Base-by-base conservation (phyloP, 1,140 invertebrate genomes). In the Hylyphantes graminicola region DNA sequence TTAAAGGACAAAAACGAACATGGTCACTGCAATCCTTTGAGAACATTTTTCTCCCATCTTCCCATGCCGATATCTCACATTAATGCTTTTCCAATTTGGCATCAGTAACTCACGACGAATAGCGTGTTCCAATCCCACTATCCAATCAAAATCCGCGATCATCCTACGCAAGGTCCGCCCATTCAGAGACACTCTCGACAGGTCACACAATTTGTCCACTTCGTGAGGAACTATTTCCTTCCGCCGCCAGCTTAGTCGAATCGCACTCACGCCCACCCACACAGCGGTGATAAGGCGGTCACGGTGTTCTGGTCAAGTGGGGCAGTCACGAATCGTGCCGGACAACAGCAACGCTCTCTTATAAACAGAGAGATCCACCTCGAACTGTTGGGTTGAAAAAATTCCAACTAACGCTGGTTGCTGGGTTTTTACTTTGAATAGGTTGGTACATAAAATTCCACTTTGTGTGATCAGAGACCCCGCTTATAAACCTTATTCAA, bases 291-390 rank as follows among this genome's bases (percentile, higher is more conserved):
- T 70, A 70, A 53, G 13, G 54, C 61, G 54, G 77, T 70, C 77
- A 70, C 77, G 77, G 21, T 54, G 35, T 3, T 35, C 5, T 70
- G 77, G 77, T 70, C 77, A 80, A 59, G n/a, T 80, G 70, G 77
- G 77, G 65, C 77, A 80, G 77, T 80, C 77, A 80, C 77, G 77
- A 80, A 80, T 48, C 57, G 21, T 80, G 77, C 77, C 77, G 67
- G 35, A 35, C 35, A 35, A 35, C 35, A 35, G 35, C 35, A 35
- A 48, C 35, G 35, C 13, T 35, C 35, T 35, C 35, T 35, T 35
- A 35, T 35, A 35, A 35, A 35, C 35, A 35, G 35, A 35, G 35
- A 35, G 35, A 35, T 35, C 35, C 35, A 35, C 35, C 35, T 35
- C 5, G 59, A 17, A 10, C 59, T 61, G 59, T 61, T 17, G 13